These are phyloP conservation scores for Carposina sasakii DNA, from an alignment of 1,140 invertebrate species.

Conservation along the genomic window DNA sequence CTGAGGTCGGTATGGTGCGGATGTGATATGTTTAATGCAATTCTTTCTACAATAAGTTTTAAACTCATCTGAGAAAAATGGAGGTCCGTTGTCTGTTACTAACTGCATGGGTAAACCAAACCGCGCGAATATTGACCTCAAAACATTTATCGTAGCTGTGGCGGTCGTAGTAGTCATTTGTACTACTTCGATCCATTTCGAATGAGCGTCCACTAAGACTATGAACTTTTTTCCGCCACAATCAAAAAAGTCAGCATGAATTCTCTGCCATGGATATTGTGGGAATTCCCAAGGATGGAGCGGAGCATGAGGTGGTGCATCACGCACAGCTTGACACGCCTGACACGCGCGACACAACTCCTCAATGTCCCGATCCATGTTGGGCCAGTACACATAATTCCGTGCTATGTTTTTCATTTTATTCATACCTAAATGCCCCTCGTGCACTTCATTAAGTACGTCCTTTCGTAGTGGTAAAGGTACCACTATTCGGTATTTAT, in stretches of 20 bases:
- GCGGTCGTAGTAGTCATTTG: not conserved
- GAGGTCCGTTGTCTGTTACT: not conserved
- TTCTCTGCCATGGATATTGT: not conserved
- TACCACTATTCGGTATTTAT: not conserved
- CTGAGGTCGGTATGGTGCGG: not conserved
- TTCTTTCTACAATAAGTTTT: not conserved
- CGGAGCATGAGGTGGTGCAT: not conserved
- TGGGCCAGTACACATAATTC: slow-evolving; percentile 59
- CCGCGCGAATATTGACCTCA: not conserved
- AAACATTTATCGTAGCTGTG: not conserved
- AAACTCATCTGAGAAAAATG: not conserved
- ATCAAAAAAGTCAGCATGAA: not conserved
- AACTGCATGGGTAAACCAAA: not conserved
- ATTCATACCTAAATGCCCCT: slow-evolving; percentile 57
- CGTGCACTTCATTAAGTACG: slow-evolving; percentile 35
- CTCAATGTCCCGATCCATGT: slow-evolving; percentile 60
- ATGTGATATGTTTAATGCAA: not conserved
- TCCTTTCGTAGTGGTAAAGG: not conserved
- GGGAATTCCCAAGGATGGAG: not conserved
- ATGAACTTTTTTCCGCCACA: not conserved
- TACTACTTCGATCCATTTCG: not conserved
- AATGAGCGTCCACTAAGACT: not conserved
- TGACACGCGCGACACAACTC: slow-evolving; percentile 5
- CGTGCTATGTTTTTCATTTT: slow-evolving; percentile 69
- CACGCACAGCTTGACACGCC: not conserved